A percentile compares a stretch with the other conserved stretches of the same genome.
Conservation (phyloP, 2,888 invertebrate genomes). For the Metalampra italica region DNA sequence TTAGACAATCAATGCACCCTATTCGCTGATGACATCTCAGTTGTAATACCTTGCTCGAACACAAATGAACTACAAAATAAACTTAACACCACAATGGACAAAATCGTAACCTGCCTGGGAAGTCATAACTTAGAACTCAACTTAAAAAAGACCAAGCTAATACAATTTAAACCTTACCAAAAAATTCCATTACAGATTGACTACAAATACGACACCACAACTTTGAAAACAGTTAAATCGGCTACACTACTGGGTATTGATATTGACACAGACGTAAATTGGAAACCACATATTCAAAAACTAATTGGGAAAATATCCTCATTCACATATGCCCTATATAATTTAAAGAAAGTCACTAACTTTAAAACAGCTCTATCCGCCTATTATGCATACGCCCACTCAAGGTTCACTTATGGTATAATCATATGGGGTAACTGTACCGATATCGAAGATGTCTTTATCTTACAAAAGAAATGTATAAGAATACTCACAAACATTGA, state of each 20-base stretch:
- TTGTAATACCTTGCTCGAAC: neutral
- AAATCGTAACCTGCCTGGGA: neutral
- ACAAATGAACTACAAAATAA: neutral
- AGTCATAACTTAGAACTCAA: neutral
- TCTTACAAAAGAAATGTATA: too few relatives aligned
- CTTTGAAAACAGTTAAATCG: neutral
- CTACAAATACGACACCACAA: neutral
- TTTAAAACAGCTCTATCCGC: too few relatives aligned
- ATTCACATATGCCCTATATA: neutral
- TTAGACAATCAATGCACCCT: neutral
- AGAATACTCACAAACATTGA: too few relatives aligned
- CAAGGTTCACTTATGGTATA: too few relatives aligned
- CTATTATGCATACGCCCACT: too few relatives aligned
- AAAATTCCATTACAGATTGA: neutral
- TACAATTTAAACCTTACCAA: constrained; percentile 2
- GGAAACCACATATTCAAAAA: constrained; percentile 1
- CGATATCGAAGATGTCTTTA: too few relatives aligned
- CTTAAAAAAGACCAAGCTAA: neutral
- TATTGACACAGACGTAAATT: neutral
- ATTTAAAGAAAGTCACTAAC: too few relatives aligned
- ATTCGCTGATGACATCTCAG: neutral
- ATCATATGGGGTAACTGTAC: too few relatives aligned
- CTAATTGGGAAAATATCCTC: neutral
- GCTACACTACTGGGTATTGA: neutral
- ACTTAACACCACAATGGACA: neutral